A percentile compares a stretch with the other conserved stretches of the same genome.
phyloP scores from a whole-genome alignment of 2,888 invertebrate species.

The Mimas tiliae region DNA sequence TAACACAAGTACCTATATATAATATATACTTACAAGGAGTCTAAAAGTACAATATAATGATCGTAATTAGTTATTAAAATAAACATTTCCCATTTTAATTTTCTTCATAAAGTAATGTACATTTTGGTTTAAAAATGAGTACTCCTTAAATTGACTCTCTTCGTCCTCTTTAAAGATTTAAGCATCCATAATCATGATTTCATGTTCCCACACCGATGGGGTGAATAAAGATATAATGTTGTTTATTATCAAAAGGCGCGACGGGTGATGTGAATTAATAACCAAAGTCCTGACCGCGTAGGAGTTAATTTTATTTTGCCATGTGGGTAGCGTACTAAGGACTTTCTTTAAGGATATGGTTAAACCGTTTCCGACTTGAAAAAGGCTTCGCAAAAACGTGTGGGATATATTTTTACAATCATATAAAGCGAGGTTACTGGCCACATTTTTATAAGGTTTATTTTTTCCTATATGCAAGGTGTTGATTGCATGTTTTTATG shows the following conservation, averaged over 20 bases:
- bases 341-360: constrained; percentile 24
- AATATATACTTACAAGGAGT: too few species aligned
- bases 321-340: constrained; percentile 24
- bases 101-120: not conserved
- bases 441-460: constrained; percentile 8
- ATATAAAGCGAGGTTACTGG: constrained; percentile 15
- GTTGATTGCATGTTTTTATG: not conserved
- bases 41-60: too few species aligned
- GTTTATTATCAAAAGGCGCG: constrained; percentile 30
- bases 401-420: constrained; percentile 15
- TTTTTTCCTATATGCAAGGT: not conserved
- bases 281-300: not conserved
- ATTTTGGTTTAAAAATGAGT: not conserved
- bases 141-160: constrained; percentile 1
- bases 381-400: constrained; percentile 8
- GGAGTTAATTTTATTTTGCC: constrained; percentile 16
- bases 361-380: constrained; percentile 15
- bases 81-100: too few species aligned
- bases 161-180: not conserved
- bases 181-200: constrained; percentile 11
- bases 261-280: constrained; percentile 25
- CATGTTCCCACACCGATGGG: constrained; percentile 26
- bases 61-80: too few species aligned
- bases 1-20: too few species aligned
- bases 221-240: constrained; percentile 39